phyloP scores from a whole-genome alignment of 2,113 vertebrate genomes.

The Leptosomus discolor region DNA sequence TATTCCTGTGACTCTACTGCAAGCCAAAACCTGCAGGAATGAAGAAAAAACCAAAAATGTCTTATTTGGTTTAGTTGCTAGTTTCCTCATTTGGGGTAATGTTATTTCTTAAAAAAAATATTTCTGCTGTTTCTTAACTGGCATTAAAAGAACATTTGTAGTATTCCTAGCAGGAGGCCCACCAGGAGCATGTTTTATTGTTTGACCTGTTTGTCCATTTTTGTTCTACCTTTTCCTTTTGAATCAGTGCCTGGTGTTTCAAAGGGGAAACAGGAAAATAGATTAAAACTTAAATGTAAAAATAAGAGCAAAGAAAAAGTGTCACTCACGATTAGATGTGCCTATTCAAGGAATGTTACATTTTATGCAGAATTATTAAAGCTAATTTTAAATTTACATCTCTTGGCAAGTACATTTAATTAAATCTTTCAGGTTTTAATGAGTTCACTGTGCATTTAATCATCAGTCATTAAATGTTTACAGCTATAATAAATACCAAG shows the following conservation, averaged over 20 bases:
- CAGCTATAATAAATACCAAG: slow-evolving; percentile 43
- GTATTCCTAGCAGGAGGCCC: background rate
- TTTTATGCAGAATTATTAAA: slow-evolving; percentile 46
- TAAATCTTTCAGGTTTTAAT: slow-evolving; percentile 51
- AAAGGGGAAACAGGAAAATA: background rate
- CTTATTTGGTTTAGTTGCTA: background rate
- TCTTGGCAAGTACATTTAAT: slow-evolving; percentile 39
- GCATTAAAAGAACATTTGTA: background rate
- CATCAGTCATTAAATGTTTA: slow-evolving; percentile 61
- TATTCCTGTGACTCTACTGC: background rate
- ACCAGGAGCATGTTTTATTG: background rate
- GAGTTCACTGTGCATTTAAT: slow-evolving; percentile 43
- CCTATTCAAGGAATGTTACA: background rate
- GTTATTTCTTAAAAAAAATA: background rate
- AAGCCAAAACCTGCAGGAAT: background rate
- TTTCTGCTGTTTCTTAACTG: background rate
- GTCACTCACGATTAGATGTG: background rate
- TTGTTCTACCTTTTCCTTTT: background rate
- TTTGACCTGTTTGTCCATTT: background rate
- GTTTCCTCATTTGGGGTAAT: background rate
- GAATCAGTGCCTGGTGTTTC: background rate
- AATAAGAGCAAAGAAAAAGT: background rate
- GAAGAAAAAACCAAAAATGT: background rate
- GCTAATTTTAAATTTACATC: slow-evolving; percentile 44
- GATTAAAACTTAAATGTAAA: background rate